phyloP scores from a whole-genome alignment of 1,140 invertebrate species.

The Apolygus lucorum region DNA sequence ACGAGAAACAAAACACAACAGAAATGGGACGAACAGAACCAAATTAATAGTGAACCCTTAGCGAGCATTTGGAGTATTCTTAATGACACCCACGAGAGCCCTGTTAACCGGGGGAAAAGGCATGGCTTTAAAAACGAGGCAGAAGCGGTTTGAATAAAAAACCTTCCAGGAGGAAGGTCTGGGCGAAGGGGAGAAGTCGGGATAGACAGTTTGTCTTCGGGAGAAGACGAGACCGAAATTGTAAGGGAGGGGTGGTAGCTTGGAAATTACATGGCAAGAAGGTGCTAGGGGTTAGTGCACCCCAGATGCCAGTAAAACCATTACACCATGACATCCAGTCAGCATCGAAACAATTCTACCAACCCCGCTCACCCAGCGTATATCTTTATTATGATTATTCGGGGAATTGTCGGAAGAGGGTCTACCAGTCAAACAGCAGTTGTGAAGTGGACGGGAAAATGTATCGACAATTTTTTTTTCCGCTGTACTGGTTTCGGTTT shows the following conservation, averaged over 20 bases:
- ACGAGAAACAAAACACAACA: too few species aligned
- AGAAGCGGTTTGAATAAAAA: slow-evolving; percentile 10
- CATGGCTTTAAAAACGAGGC: background rate
- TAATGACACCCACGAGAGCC: background rate
- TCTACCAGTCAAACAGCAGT: background rate
- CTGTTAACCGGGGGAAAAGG: background rate
- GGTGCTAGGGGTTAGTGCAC: slow-evolving; percentile 4
- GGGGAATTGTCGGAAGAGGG: background rate
- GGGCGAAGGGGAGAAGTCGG: background rate
- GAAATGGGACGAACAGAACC: background rate
- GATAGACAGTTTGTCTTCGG: slow-evolving; percentile 7
- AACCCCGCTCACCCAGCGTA: background rate
- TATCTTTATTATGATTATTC: background rate
- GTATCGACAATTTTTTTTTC: background rate
- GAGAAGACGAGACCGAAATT: background rate
- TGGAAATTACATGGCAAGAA: background rate
- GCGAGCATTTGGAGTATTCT: background rate
- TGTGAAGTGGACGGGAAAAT: background rate
- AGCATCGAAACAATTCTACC: slow-evolving; percentile 8
- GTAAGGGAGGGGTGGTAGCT: background rate
- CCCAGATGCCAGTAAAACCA: slow-evolving; percentile 12
- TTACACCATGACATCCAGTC: slow-evolving; percentile 13
- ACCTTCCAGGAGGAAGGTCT: background rate
- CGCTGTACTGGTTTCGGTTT: background rate
- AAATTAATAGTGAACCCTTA: background rate